Base-by-base conservation (phyloP, 2,113 vertebrate genomes). In the Saimiri boliviensis region DNA sequence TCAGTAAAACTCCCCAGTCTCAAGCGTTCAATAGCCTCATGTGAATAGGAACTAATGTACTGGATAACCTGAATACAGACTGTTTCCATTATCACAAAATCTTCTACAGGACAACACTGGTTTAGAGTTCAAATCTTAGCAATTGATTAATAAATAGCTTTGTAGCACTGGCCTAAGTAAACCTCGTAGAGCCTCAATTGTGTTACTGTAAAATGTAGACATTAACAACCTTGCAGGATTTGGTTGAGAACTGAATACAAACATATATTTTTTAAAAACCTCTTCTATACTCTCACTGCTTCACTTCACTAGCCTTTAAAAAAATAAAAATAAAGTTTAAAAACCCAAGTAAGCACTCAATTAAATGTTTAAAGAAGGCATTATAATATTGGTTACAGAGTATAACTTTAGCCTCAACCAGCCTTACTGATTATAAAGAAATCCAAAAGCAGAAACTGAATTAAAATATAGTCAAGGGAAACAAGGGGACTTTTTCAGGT, bases 381-480 rank as follows among this genome's bases (percentile, higher is more conserved):
- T 45, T n/a, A 63, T 1, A 12, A 8, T 56, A 54, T 45, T 47
- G 80, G 74, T 35, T 82, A 91, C 25, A 32, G 20, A 52, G 52
- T 81, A 42, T 13, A 87, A 95, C 52, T 82, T 85, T 68, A 84
- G 56, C 87, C 49, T 21, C 21, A 94, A 66, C 25, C 70, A 60
- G 70, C 4, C 6, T 91, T 8, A 83, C n/a, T 74, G 66, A 91
- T 66, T 76, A 42, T 2, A 88, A 27, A 82, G 37, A 76, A 91
- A 91, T 13, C 6, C 76, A 32, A 88, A 87, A 95, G 70, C 49
- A 58, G 68, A 87, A 96, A 89, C 20, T 89, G 49, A 83, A 96
- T 35, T 58, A 76, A 87, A 68, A 66, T 42, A 49, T 25, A 42
- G 45, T 80, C 10, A 16, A 81, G 27, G 52, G 42, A 47, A 89